These are phyloP conservation scores for Carassius gibelio DNA, from an alignment of 2,113 vertebrate species.

Conservation along the genomic window DNA sequence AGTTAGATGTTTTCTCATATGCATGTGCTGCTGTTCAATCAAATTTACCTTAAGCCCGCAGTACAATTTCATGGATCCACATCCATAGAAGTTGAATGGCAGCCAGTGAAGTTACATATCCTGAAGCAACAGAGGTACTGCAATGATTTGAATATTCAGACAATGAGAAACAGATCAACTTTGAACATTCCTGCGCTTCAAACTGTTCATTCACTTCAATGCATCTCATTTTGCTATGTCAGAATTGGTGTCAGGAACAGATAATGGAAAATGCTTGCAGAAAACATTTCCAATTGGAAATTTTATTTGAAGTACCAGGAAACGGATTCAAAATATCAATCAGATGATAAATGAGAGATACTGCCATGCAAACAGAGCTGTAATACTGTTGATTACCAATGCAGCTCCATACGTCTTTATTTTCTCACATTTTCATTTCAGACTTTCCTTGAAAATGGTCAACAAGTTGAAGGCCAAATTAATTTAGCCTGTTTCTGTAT, in stretches of 20 bases:
- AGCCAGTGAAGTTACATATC: neutral
- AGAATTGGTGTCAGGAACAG: slow-evolving; percentile 16
- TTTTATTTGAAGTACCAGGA: neutral
- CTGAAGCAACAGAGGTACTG: neutral
- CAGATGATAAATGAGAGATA: neutral
- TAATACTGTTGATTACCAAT: neutral
- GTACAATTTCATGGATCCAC: neutral
- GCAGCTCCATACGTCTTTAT: neutral
- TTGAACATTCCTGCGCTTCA: neutral
- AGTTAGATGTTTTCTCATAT: neutral
- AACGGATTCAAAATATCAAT: neutral
- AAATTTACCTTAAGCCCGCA: slow-evolving; percentile 19
- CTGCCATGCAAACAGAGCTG: neutral
- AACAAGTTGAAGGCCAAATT: slow-evolving; percentile 11
- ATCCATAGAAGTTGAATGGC: slow-evolving; percentile 17
- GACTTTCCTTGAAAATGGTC: neutral
- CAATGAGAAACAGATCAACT: slow-evolving; percentile 4
- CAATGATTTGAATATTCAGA: neutral
- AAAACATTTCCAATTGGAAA: slow-evolving; percentile 3
- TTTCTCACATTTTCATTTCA: neutral
- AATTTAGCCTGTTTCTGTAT: slow-evolving; percentile 8
- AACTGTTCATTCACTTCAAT: slow-evolving; percentile 13
- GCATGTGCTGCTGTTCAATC: slow-evolving; percentile 14
- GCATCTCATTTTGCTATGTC: neutral
- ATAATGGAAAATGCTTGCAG: slow-evolving; percentile 14